Conservation (phyloP, 2,888 invertebrate genomes). For the Nomada hirtipes region DNA sequence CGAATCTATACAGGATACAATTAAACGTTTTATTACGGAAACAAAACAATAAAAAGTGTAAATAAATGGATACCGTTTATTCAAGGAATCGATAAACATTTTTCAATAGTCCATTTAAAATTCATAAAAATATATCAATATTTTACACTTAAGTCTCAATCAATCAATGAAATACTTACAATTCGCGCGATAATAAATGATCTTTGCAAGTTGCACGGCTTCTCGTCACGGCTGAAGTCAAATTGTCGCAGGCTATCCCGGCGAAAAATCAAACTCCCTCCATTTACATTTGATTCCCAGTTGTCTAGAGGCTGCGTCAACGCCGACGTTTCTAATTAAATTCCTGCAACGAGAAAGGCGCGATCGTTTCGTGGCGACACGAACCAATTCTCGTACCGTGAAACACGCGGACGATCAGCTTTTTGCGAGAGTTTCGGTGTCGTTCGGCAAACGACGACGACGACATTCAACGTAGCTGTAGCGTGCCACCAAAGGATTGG, state of each 20-base stretch:
- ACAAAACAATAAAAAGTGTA: no score
- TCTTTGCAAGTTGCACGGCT: not conserved
- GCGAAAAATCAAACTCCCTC: not conserved
- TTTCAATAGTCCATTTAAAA: no score
- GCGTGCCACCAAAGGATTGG: constrained; percentile 23
- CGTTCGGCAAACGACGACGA: not conserved
- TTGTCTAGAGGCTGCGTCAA: not conserved
- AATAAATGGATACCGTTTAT: no score
- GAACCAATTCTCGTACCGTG: constrained; percentile 9
- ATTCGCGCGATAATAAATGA: not conserved
- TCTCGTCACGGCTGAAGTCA: not conserved
- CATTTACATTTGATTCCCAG: constrained; percentile 9
- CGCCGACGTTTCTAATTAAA: constrained; percentile 43
- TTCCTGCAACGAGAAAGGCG: constrained; percentile 22
- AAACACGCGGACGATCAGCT: constrained; percentile 14
- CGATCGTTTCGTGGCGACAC: constrained; percentile 14
- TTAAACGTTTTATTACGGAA: no score
- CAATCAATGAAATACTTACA: no score
- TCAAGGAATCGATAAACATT: no score
- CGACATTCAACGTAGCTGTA: constrained; percentile 1
- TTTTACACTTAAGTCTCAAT: no score
- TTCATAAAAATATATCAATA: no score
- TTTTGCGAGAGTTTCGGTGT: constrained; percentile 15
- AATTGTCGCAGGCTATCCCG: not conserved
- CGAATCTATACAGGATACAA: no score